Conservation (phyloP, 2,797 vertebrate genomes). For the Urophycis tenuis region DNA sequence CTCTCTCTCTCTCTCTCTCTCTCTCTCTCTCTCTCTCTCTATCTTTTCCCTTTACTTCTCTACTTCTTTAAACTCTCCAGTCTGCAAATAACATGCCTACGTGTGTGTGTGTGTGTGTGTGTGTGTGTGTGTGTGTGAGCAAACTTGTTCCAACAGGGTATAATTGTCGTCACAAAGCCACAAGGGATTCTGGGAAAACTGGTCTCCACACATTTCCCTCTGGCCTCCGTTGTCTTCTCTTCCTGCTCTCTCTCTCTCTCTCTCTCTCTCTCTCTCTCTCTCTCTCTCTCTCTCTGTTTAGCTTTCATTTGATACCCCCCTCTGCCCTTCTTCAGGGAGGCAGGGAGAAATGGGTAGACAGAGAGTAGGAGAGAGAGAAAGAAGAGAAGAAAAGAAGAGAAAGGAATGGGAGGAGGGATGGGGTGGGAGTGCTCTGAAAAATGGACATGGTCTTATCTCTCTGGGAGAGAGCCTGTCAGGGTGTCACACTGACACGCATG, state of each 20-base stretch:
- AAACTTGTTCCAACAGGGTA: neutral
- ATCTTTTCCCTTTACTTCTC: neutral
- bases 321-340: constrained; percentile 21
- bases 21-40: constrained; percentile 2
- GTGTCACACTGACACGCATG: neutral
- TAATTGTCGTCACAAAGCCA: neutral
- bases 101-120: constrained; percentile 1
- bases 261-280: neutral
- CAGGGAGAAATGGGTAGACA: constrained; percentile 29
- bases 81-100: neutral
- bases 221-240: neutral
- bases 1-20: constrained; percentile 4
- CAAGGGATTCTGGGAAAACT: neutral
- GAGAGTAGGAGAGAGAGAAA: constrained; percentile 35
- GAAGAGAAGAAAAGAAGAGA: constrained; percentile 21
- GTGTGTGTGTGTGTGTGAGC: neutral
- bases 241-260: neutral
- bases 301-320: constrained; percentile 18
- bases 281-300: neutral
- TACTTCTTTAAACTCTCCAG: neutral
- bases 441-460: constrained; percentile 50
- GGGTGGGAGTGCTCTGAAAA: constrained; percentile 55
- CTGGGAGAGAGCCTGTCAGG: neutral
- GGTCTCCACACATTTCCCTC: neutral
- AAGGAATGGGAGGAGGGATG: constrained; percentile 34